These are phyloP conservation scores for Catagonus wagneri DNA, from an alignment of 2,113 vertebrate genomes.

Conservation along the genomic window DNA sequence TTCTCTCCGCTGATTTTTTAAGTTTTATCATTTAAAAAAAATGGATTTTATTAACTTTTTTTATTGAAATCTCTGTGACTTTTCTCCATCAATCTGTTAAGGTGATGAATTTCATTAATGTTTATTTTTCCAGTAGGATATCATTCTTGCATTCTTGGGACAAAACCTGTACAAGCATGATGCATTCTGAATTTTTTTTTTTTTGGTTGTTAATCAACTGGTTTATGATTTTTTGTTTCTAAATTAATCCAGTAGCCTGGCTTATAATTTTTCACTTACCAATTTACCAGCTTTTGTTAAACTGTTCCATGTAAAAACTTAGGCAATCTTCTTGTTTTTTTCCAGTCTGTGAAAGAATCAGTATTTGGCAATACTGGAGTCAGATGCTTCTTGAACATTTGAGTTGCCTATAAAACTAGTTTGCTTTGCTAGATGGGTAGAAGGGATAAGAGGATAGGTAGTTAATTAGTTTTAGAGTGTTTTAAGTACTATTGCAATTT, in stretches of 20 bases:
- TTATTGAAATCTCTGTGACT: not conserved
- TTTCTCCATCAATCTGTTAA: not conserved
- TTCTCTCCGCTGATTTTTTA: not conserved
- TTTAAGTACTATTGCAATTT: not conserved
- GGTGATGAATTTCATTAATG: not conserved
- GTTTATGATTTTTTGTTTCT: not conserved
- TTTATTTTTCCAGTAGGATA: not conserved
- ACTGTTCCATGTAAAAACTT: not conserved
- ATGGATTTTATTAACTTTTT: not conserved
- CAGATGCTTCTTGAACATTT: not conserved
- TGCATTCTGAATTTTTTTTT: not conserved
- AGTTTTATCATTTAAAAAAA: not conserved
- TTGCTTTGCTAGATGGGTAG: not conserved
- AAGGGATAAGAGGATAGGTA: accelerated
- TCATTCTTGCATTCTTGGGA: not conserved
- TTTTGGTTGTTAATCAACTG: not conserved
- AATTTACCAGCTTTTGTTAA: not conserved
- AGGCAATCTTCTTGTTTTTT: not conserved
- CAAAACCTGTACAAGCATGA: not conserved
- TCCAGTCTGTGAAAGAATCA: not conserved
- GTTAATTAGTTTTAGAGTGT: not conserved
- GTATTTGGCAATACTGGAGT: not conserved
- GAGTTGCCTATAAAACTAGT: not conserved
- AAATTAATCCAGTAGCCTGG: not conserved
- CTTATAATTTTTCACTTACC: constrained; percentile 24